phyloP scores from a whole-genome alignment of 2,888 invertebrate genomes.

The Apamea sordens region DNA sequence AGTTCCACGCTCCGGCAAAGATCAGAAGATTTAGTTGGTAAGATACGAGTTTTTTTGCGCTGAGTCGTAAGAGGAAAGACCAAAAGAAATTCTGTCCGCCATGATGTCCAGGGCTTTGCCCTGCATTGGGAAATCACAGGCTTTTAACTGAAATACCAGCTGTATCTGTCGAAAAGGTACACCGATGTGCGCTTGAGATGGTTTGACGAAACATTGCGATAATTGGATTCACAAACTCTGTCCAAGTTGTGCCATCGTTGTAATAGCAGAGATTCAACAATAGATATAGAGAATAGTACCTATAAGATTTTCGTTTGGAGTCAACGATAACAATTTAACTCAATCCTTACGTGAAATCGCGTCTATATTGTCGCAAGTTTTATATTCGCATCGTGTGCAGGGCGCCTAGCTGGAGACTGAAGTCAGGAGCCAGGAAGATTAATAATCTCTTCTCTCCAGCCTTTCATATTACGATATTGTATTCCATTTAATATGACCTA shows the following conservation, averaged over 20 bases:
- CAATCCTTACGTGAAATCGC: neutral
- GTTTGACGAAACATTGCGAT: neutral
- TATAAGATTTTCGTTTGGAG: neutral
- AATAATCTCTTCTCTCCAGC: constrained; percentile 55
- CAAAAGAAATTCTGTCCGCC: neutral
- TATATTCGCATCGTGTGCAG: constrained; percentile 21
- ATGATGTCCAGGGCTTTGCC: no score
- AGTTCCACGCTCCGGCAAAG: no score
- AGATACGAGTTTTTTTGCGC: neutral
- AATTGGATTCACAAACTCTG: neutral
- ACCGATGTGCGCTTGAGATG: neutral
- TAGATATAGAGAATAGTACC: neutral
- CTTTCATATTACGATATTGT: constrained; percentile 53
- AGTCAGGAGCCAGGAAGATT: constrained; percentile 56
- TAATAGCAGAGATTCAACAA: neutral
- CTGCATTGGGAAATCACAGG: no score
- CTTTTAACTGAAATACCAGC: no score
- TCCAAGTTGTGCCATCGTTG: neutral
- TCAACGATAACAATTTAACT: neutral
- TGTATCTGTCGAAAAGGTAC: no score
- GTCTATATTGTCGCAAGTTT: neutral
- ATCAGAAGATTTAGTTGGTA: neutral
- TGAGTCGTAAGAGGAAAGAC: neutral
- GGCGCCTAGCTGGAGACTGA: constrained; percentile 56
- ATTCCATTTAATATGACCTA: constrained; percentile 54